These are phyloP conservation scores for Junonia oenone DNA, from an alignment of 2,888 invertebrate species.

Conservation along the genomic window DNA sequence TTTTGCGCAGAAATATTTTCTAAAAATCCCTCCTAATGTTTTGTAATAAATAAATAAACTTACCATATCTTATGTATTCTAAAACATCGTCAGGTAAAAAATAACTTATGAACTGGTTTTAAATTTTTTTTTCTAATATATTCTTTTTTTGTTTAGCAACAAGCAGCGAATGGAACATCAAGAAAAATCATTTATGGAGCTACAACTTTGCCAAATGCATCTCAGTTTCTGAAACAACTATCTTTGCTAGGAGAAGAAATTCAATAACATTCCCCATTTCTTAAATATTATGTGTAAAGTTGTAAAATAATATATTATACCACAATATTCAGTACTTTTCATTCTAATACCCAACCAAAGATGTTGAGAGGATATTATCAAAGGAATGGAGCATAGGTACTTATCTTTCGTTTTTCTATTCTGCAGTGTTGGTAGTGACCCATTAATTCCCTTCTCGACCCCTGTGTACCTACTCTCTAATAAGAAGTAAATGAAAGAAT, in stretches of 20 bases:
- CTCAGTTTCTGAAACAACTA: constrained; percentile 95
- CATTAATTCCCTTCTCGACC: too few species aligned
- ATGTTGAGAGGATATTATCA: too few species aligned
- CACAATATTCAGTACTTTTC: constrained; percentile 3
- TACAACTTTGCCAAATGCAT: constrained; percentile 95
- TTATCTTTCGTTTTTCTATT: too few species aligned
- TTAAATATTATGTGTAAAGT: constrained; percentile 17
- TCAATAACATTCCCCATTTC: constrained; percentile 62
- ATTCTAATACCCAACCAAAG: too few species aligned
- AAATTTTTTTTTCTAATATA: constrained; percentile 7
- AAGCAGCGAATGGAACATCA: constrained; percentile 80
- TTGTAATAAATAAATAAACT: too few species aligned
- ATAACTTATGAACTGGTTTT: too few species aligned
- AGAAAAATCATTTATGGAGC: constrained; percentile 96
- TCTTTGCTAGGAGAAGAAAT: constrained; percentile 88
- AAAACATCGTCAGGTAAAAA: too few species aligned
- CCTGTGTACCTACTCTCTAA: background rate
- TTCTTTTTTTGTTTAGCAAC: constrained; percentile 73
- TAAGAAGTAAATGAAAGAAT: constrained; percentile 48
- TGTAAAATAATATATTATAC: constrained; percentile 20
- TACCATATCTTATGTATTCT: too few species aligned
- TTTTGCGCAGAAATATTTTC: too few species aligned
- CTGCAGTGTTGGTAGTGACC: too few species aligned
- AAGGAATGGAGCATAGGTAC: too few species aligned
- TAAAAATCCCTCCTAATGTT: too few species aligned